Base-by-base conservation (phyloP, 2,113 vertebrate genomes). In the Callocephalon fimbriatum region DNA sequence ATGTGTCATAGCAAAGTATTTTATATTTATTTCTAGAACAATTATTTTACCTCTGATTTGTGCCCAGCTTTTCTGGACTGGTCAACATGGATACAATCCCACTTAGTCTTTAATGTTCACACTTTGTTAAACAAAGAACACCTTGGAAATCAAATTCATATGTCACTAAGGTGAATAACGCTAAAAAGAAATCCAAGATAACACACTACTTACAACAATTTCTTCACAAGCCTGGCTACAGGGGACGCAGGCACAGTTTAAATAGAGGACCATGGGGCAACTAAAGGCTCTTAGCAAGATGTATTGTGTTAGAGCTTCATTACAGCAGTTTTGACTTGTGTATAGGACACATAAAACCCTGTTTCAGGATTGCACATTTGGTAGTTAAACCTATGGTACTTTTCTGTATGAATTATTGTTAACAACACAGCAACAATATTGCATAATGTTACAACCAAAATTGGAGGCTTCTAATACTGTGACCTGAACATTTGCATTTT, bases 401-500 rank as follows among this genome's bases (percentile, higher is more conserved):
- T 79, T 82, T 42, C 35, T 9, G 1, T 23, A 11, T 16, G 25
- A 83, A 44, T 62, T 66, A 79, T 18, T 78, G 9, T 71, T 70
- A 78, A 77, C 26, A 76, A 12, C 11, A 53, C 26, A 90, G 4
- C 16, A 94, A 68, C 10, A 65, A n/a, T 51, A 68, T 10, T 4
- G 1, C 37, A 17, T 40, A 68, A 50, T 40, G 11, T 29, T 50
- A 35, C 6, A 62, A 45, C 2, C 17, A 86, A 77, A 80, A 80
- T 18, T 23, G 26, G 8, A 91, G 35, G 3, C 15, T 82, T 61
- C 37, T 70, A 59, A 18, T 68, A 51, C 13, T 85, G 82, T 42
- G 71, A 92, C 42, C 62, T 42, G 40, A 76, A 66, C 7, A 93
- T 95, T 93, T 92, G 53, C 66, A 88, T 88, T 92, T 94, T 92